Conservation (phyloP, 2,888 invertebrate species). For the Epinotia nisella region DNA sequence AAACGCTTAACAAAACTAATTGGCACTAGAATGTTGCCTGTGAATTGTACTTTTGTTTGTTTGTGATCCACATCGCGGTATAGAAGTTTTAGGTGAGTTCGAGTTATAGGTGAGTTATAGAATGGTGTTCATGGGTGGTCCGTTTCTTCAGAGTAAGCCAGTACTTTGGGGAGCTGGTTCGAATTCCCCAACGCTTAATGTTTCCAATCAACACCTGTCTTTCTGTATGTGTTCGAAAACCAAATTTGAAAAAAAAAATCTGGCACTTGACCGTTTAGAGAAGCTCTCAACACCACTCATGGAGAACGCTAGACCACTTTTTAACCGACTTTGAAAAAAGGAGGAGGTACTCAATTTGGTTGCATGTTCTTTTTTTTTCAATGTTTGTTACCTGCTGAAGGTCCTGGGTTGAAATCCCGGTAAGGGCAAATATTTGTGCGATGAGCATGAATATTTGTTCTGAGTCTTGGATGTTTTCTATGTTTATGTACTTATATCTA, state of each 20-base stretch:
- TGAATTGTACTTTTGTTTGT: neutral
- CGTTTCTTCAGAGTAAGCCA: conserved; percentile 75
- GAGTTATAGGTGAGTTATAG: conserved; percentile 36
- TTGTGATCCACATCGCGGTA: conserved; percentile 62
- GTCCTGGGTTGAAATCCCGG: no score
- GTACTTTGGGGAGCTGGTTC: conserved; percentile 68
- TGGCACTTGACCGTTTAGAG: conserved; percentile 78
- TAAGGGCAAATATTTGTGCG: no score
- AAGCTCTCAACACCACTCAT: conserved; percentile 76
- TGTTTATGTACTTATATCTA: no score
- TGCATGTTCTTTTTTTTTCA: no score
- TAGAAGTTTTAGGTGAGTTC: conserved; percentile 45
- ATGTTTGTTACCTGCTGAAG: no score
- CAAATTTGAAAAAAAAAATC: conserved; percentile 66
- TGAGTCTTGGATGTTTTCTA: no score
- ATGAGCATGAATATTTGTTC: no score
- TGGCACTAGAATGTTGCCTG: conserved; percentile 35
- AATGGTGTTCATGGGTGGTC: conserved; percentile 60
- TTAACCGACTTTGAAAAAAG: conserved; percentile 51
- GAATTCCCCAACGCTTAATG: conserved; percentile 60
- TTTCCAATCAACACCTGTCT: conserved; percentile 65
- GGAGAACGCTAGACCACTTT: conserved; percentile 72
- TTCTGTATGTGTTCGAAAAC: conserved; percentile 71
- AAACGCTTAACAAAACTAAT: neutral
- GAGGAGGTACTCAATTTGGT: no score